Evolutionary conservation across 2,888 invertebrate genomes (phyloP).

Genomic region (Busseola fusca): DNA sequence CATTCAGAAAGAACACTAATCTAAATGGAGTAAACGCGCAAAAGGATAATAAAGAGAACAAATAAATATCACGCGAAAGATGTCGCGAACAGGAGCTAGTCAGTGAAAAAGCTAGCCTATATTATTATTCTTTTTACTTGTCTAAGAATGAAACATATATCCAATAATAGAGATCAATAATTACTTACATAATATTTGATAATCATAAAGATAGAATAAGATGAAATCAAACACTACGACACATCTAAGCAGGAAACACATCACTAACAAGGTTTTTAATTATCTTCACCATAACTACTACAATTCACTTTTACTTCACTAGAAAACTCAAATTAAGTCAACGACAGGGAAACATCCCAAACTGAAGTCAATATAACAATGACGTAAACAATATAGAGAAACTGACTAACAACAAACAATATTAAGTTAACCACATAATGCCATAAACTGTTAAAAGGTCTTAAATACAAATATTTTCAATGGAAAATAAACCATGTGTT

Average conservation of each 20-base stretch:
- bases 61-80: too few species aligned
- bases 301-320: slow-evolving; percentile 4
- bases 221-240: slow-evolving; percentile 13
- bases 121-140: background rate
- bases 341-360: background rate
- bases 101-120: background rate
- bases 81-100: too few species aligned
- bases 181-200: background rate
- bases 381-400: background rate
- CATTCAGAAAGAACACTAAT: too few species aligned
- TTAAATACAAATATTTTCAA: background rate
- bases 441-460: background rate
- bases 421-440: background rate
- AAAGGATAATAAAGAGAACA: too few species aligned
- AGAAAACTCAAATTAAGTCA: background rate
- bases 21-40: too few species aligned
- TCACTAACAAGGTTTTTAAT: slow-evolving; percentile 1
- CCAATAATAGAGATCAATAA: background rate
- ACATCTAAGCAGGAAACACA: background rate
- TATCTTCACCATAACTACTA: background rate
- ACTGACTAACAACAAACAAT: slow-evolving; percentile 1
- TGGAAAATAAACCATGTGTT: background rate
- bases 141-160: background rate
- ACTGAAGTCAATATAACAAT: background rate
- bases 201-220: background rate